Percentiles rank a stretch among this genome's conserved stretches.
These are phyloP conservation scores for Folsomia candida DNA, from an alignment of 2,888 invertebrate species.

Conservation along the genomic window DNA sequence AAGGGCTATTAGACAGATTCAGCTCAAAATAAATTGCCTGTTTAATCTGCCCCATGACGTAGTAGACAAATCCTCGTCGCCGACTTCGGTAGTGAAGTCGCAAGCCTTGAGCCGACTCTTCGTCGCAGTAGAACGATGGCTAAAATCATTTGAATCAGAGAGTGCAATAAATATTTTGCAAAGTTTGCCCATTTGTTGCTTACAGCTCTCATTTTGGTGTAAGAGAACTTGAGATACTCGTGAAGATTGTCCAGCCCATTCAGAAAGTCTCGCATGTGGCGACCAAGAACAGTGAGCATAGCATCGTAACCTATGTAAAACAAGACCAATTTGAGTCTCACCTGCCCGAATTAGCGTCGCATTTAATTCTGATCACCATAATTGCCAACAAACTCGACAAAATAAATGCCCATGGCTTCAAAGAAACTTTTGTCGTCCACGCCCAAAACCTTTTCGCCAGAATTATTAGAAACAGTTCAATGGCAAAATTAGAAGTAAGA, in stretches of 20 bases:
- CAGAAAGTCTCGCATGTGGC: constrained; percentile 92
- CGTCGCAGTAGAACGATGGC: constrained; percentile 95
- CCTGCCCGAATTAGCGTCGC: no score
- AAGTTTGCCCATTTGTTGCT: no score
- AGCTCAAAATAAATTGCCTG: no score
- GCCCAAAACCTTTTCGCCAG: constrained; percentile 67
- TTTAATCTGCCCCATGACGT: constrained; percentile 67
- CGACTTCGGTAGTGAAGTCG: constrained; percentile 92
- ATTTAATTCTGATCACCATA: no score
- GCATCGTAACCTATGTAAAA: no score
- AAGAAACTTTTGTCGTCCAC: constrained; percentile 85
- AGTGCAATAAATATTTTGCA: no score
- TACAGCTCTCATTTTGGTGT: constrained; percentile 80
- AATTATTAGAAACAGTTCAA: constrained; percentile 48
- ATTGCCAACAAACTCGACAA: constrained; percentile 81
- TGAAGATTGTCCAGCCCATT: constrained; percentile 96
- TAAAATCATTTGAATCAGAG: no score
- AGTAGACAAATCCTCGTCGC: constrained; percentile 88
- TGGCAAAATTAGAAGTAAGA: neutral
- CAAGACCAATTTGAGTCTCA: no score
- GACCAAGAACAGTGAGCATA: constrained; percentile 84
- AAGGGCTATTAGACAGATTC: no score
- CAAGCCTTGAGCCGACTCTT: constrained; percentile 82
- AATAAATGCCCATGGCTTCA: constrained; percentile 90
- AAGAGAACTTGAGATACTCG: constrained; percentile 94